Evolutionary conservation across 1,140 invertebrate species (phyloP).

Genomic region (Ostrea denselamellosa): DNA sequence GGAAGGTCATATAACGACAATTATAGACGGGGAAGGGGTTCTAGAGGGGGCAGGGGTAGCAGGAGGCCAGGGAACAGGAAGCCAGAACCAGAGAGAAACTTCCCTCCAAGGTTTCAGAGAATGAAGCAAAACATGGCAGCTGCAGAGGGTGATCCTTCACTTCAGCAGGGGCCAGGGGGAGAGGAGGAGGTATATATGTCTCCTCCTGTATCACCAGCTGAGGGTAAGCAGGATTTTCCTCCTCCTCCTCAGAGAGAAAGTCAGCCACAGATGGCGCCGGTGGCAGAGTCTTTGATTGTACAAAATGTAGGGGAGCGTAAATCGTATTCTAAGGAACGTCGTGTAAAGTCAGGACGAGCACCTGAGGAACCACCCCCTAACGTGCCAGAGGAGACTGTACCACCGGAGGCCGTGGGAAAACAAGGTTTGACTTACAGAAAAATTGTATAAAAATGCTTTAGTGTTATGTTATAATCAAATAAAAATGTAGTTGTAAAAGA

Average conservation of each 20-base stretch:
- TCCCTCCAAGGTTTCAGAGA: conserved; percentile 45
- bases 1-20: conserved; percentile 15
- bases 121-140: conserved; percentile 41
- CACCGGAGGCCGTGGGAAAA: not conserved
- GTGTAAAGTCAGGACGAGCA: conserved; percentile 44
- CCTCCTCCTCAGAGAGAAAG: not conserved
- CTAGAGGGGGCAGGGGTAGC: conserved; percentile 39
- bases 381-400: conserved; percentile 23
- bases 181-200: conserved; percentile 2
- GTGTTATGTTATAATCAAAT: not conserved
- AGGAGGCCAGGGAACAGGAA: conserved; percentile 31
- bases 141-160: not conserved
- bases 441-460: not conserved
- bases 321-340: conserved; percentile 49
- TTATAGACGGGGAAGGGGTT: conserved; percentile 42
- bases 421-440: not conserved
- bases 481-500: not conserved
- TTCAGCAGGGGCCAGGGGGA: conserved; percentile 3
- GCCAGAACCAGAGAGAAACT: conserved; percentile 41
- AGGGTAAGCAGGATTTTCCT: conserved; percentile 24
- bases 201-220: not conserved
- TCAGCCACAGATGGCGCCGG: conserved; percentile 22
- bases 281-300: conserved; percentile 40
- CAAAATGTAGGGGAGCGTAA: conserved; percentile 51
- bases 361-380: conserved; percentile 41